Percentiles rank a stretch among this genome's conserved stretches.
Conservation (phyloP, 2,113 vertebrate species). For the Tylochromis polylepis region DNA sequence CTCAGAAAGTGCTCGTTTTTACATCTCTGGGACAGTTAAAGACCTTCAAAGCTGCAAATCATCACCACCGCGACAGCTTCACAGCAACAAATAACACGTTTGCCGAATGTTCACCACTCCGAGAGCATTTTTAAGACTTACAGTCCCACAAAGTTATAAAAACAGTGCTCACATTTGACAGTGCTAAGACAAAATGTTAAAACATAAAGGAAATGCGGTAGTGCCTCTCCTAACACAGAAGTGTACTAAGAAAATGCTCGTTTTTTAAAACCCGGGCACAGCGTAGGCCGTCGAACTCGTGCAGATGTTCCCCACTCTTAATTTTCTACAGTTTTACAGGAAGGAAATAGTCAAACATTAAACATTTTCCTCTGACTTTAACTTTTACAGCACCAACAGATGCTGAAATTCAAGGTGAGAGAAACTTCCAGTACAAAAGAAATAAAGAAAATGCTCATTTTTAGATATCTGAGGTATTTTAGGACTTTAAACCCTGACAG, state of each 20-base stretch:
- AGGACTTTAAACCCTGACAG: background rate
- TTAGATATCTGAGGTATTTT: background rate
- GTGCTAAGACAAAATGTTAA: background rate
- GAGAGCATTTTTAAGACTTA: background rate
- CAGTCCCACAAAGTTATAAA: too few relatives aligned
- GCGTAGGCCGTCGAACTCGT: background rate
- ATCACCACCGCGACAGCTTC: background rate
- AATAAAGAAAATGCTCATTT: accelerated
- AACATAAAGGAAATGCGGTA: too few relatives aligned
- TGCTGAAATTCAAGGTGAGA: background rate
- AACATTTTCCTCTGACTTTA: background rate
- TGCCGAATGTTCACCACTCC: accelerated
- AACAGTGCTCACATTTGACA: background rate
- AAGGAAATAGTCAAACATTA: background rate
- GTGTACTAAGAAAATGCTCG: background rate
- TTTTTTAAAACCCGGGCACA: background rate
- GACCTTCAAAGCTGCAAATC: background rate
- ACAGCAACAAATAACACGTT: background rate
- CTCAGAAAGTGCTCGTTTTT: background rate
- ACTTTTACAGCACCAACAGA: background rate
- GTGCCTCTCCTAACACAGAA: background rate
- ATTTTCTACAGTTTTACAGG: background rate
- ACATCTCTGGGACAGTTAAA: background rate
- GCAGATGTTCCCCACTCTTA: background rate
- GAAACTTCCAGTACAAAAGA: background rate